Base-by-base conservation (phyloP, 2,797 vertebrate species). In the Sebastes minor region DNA sequence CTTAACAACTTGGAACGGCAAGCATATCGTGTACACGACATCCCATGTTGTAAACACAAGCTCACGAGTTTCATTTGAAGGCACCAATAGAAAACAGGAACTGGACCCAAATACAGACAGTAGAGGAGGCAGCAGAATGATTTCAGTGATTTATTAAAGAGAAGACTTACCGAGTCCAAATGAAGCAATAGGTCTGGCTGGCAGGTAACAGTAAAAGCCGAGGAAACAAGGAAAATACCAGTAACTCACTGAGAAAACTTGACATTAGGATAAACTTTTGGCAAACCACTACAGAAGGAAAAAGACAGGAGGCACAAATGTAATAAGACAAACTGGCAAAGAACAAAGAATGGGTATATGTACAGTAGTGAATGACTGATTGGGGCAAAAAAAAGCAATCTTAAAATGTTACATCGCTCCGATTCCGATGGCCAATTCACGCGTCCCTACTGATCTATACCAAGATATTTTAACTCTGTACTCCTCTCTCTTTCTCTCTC, bases 401-500 rank as follows among this genome's bases (percentile, higher is more conserved):
- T 35, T 23, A 61, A 53, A 62, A 61, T 18, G 6, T 49, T 8
- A 53, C 16, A 25, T 53, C 5, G 61, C n/a, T 38, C n/a, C 7
- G 4, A 25, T 20, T 62, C 32, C 12, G 1, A 8, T 9, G 4
- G 20, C 20, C 3, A 20, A 12, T 71, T 60, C 20, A 30, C 4
- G 28, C 70, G 18, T 69, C 56, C 23, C 22, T 12, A 4, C 61
- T 72, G 38, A 70, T 72, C 20, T 27, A 4, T 35, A 27, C n/a
- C 22, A 59, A 77, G n/a, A 35, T 53, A 46, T 30, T 13, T 74
- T 62, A 46, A 83, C 56, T 23, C 73, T 70, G 25, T 68, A 32
- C 68, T 5, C 2, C 20, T 60, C 49, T 77, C 11, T 68, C 71
- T 79, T 23, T 71, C 73, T 83, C 11, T 79, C 53, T 78, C 65